Conservation (phyloP, 2,888 invertebrate species). For the Rhamnusium bicolor region DNA sequence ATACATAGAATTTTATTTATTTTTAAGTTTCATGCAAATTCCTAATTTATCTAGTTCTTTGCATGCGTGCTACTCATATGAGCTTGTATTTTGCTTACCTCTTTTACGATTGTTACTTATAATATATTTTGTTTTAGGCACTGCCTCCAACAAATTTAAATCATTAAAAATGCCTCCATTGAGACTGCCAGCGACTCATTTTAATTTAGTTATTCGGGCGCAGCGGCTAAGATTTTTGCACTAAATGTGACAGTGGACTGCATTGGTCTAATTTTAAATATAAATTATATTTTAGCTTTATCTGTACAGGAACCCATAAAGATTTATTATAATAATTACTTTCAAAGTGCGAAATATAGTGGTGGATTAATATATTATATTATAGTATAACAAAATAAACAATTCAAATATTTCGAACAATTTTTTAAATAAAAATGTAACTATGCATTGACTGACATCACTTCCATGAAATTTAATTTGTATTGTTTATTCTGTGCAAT, state of each 20-base stretch:
- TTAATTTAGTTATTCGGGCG: conserved; percentile 61
- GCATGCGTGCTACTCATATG: no score
- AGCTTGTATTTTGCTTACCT: not conserved
- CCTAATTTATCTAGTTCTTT: no score
- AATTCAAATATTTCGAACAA: conserved; percentile 47
- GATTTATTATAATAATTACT: conserved; percentile 65
- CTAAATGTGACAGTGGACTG: conserved; percentile 67
- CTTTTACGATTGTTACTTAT: conserved; percentile 11
- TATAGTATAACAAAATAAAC: conserved; percentile 50
- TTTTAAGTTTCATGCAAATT: no score
- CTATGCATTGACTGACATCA: conserved; percentile 53
- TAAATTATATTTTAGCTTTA: conserved; percentile 70
- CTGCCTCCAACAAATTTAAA: conserved; percentile 62
- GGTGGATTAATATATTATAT: conserved; percentile 60
- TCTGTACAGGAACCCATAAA: conserved; percentile 69
- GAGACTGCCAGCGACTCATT: conserved; percentile 70
- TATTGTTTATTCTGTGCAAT: conserved; percentile 61
- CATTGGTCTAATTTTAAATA: conserved; percentile 65
- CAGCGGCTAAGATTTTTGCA: conserved; percentile 66
- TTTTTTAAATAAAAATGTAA: conserved; percentile 13
- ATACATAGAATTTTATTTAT: no score
- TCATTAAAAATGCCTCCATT: conserved; percentile 66
- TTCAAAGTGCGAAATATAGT: conserved; percentile 65
- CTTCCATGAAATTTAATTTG: conserved; percentile 46
- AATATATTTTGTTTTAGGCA: conserved; percentile 60